Evolutionary conservation across 2,797 vertebrate genomes (phyloP).

Genomic region (Miichthys miiuy): DNA sequence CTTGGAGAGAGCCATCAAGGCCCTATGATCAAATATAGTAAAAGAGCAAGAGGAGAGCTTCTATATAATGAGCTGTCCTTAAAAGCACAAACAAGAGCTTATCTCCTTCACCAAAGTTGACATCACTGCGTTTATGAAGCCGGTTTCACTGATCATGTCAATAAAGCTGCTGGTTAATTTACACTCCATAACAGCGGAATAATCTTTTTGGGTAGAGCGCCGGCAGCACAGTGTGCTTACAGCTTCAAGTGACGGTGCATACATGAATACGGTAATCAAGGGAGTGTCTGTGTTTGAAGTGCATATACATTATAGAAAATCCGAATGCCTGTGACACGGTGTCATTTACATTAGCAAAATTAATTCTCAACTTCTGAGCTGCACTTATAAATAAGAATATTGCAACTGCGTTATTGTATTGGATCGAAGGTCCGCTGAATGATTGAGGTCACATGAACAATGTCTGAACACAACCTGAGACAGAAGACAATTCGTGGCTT

Average conservation of each 20-base stretch:
- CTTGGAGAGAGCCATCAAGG: conserved; percentile 27
- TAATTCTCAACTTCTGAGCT: conserved; percentile 1
- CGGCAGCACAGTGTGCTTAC: neutral
- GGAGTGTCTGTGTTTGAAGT: neutral
- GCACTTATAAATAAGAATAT: neutral
- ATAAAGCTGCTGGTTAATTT: conserved; percentile 25
- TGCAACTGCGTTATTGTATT: neutral
- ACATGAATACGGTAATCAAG: neutral
- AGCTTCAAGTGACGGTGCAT: neutral
- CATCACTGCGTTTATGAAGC: conserved; percentile 27
- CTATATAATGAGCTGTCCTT: conserved; percentile 39
- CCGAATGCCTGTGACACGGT: neutral
- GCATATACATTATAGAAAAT: neutral
- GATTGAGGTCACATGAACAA: neutral
- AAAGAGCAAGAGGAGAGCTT: conserved; percentile 13
- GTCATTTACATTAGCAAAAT: conserved; percentile 4
- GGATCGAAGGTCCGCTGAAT: neutral
- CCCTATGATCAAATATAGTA: conserved; percentile 40
- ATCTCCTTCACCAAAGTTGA: conserved; percentile 26
- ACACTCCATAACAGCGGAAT: conserved; percentile 1
- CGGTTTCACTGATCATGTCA: conserved; percentile 29
- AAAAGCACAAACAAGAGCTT: conserved; percentile 40
- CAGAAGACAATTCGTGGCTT: neutral
- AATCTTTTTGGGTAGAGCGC: neutral
- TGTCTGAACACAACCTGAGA: neutral